Conservation (phyloP, 1,140 invertebrate genomes). For the Mactra quadrangularis region DNA sequence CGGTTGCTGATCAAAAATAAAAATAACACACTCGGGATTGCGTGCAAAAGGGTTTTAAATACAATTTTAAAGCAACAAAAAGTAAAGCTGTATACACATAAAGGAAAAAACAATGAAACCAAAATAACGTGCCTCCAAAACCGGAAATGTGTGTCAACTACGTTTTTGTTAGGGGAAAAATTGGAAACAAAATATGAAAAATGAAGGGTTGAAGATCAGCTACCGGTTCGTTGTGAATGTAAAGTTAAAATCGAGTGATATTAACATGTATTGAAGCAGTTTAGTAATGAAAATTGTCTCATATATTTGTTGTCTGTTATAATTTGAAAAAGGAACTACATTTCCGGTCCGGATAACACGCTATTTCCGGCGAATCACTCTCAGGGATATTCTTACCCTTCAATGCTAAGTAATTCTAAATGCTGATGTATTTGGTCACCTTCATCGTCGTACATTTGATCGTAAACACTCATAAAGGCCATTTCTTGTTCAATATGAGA, state of each 20-base stretch:
- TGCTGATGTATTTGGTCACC: conserved; percentile 45
- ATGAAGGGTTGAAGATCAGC: too few species aligned
- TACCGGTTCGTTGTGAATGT: too few species aligned
- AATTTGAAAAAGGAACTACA: conserved; percentile 5
- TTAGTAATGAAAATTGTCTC: too few species aligned
- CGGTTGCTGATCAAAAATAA: conserved; percentile 9
- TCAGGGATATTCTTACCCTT: conserved; percentile 48
- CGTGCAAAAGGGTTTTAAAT: too few species aligned
- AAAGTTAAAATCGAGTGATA: too few species aligned
- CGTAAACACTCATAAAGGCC: conserved; percentile 49
- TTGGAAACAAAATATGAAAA: too few species aligned
- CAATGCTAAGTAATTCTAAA: conserved; percentile 54
- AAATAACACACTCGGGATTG: background rate
- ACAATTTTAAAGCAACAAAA: background rate
- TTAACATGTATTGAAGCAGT: too few species aligned
- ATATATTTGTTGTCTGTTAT: too few species aligned
- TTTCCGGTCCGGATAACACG: conserved; percentile 54
- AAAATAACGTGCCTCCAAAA: conserved; percentile 28
- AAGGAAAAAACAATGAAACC: background rate
- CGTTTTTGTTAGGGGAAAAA: background rate
- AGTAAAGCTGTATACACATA: background rate
- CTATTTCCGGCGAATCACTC: conserved; percentile 57
- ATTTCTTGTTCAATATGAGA: conserved; percentile 41
- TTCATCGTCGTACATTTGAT: conserved; percentile 47
- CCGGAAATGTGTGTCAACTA: conserved; percentile 14